phyloP scores from a whole-genome alignment of 2,797 vertebrate species.

The Limnodromus scolopaceus region DNA sequence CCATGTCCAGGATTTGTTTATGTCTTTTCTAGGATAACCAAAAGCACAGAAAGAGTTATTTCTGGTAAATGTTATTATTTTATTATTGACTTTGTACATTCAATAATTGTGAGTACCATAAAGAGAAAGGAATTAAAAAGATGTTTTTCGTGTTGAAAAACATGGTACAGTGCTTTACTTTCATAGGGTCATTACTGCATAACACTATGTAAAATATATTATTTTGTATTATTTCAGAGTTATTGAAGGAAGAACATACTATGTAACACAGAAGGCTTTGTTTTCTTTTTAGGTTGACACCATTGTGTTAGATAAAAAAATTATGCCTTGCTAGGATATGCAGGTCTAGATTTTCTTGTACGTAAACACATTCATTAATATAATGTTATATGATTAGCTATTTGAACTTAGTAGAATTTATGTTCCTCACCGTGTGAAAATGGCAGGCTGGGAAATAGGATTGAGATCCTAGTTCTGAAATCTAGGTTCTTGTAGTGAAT shows the following conservation, averaged over 20 bases:
- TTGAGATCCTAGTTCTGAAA: neutral
- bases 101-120: neutral
- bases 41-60: neutral
- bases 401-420: neutral
- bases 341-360: neutral
- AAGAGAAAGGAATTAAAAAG: neutral
- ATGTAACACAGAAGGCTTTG: neutral
- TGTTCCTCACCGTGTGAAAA: neutral
- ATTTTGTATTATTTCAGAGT: neutral
- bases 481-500: neutral
- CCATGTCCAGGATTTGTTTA: neutral
- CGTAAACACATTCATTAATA: neutral
- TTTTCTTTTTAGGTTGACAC: neutral
- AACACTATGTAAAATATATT: neutral
- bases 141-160: neutral
- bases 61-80: neutral
- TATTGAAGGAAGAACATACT: neutral
- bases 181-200: neutral
- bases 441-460: neutral
- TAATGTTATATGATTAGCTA: neutral
- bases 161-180: neutral
- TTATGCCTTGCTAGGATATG: neutral
- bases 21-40: neutral
- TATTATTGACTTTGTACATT: neutral
- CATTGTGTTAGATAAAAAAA: neutral